Base-by-base conservation (phyloP, 2,888 invertebrate genomes). In the Bedellia somnulentella region DNA sequence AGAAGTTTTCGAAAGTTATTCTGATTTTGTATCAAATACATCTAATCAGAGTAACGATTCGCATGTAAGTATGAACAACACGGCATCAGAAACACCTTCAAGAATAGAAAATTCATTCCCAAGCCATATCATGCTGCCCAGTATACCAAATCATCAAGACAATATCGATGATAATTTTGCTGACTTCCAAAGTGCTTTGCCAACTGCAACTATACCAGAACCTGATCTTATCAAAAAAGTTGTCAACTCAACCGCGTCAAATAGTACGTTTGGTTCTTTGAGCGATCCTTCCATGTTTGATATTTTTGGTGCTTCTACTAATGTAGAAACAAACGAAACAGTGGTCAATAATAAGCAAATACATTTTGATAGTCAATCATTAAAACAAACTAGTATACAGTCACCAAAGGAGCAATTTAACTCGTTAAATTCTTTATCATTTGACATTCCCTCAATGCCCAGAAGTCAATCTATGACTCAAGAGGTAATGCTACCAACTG, bases 1-100 rank as follows among this genome's bases (percentile, higher is more conserved):
- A 41, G 63, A 57, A 35, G 60, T 57, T 2, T 75, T 70, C 47
- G 64, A 70, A 27, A 67, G 70, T 39, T 75, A 75, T 40, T 52
- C 73, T 5, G 68, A 73, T 37, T 70, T 73, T 36, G 45, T 63
- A 23, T 57, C 64, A 13, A 59, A 44, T 41, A 45, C 60, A 10
- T 33, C 54, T 24, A 52, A 52, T 47, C 17, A 14, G 9, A 40
- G 40, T 40, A 5, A 5, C 9, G 18, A 18, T 18, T 9, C 5
- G 9, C 5, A 18, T 6, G 5, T 18, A 18, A 18, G 18, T 18
- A n/a, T n/a, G n/a, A n/a, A n/a, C n/a, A 9, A 18, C 9, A 5
- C 18, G 5, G 9, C 9, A 5, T 9, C 5, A 18, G 9, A 6
- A 18, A 18, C 18, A 9, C 18, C 18, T 18, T 9, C 18, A 18